Evolutionary conservation across 2,113 vertebrate species (phyloP).

Genomic region (Callipepla californica): DNA sequence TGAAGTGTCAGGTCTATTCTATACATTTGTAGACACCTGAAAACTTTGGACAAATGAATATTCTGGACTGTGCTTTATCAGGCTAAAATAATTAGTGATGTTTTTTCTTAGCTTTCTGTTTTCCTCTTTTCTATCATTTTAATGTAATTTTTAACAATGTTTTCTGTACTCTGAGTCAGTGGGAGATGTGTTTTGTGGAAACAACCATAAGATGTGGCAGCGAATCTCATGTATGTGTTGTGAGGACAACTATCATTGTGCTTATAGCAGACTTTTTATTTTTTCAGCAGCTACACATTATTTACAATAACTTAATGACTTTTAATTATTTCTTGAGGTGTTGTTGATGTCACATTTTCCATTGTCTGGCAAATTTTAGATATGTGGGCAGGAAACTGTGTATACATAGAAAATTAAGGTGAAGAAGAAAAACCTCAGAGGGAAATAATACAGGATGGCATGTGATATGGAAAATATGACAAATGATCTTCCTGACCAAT

Average conservation of each 20-base stretch:
- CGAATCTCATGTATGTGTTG: neutral
- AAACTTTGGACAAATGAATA: neutral
- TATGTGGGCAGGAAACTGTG: neutral
- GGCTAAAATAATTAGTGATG: neutral
- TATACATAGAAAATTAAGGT: neutral
- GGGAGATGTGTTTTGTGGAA: neutral
- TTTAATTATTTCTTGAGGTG: neutral
- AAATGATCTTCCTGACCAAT: conserved; percentile 5
- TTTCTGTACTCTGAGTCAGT: neutral
- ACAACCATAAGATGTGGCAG: neutral
- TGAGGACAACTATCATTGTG: neutral
- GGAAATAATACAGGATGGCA: conserved; percentile 19
- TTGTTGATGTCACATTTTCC: neutral
- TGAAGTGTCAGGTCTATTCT: neutral
- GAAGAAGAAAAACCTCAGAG: neutral
- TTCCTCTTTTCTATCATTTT: neutral
- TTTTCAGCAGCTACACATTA: neutral
- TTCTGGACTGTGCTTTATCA: neutral
- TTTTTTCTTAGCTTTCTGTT: neutral
- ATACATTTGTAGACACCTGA: fast-evolving
- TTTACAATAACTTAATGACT: neutral
- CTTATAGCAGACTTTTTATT: neutral
- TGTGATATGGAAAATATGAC: conserved; percentile 44
- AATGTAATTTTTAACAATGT: neutral
- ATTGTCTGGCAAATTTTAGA: neutral